Conservation (phyloP, 2,888 invertebrate genomes). For the Aspidapion aeneum region DNA sequence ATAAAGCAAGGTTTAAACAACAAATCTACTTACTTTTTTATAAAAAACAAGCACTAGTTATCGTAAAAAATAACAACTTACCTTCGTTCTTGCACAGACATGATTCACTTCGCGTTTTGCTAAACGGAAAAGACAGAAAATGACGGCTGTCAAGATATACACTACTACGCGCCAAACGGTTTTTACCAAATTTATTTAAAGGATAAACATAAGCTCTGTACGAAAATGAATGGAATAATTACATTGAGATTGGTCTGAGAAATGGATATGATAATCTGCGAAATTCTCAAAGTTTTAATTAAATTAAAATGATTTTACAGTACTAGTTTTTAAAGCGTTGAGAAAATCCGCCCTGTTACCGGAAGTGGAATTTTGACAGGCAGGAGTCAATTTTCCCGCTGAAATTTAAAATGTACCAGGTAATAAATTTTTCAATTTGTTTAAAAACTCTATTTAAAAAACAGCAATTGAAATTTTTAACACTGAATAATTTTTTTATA, state of each 20-base stretch:
- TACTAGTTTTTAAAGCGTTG: not conserved
- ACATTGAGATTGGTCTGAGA: no score
- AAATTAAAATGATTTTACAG: no score
- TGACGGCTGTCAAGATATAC: conserved; percentile 9
- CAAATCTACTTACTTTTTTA: conserved; percentile 23
- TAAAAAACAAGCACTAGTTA: conserved; percentile 23
- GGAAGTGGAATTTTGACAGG: not conserved
- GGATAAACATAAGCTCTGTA: no score
- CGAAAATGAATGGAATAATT: no score
- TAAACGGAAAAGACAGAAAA: conserved; percentile 61
- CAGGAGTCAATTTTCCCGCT: not conserved
- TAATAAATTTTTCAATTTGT: not conserved
- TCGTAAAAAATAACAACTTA: conserved; percentile 55
- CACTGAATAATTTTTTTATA: no score
- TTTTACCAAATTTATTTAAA: no score
- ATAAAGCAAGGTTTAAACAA: conserved; percentile 13
- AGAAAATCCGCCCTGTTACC: not conserved
- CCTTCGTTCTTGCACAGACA: conserved; percentile 80
- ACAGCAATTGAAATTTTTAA: no score
- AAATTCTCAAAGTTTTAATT: no score
- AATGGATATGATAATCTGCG: no score
- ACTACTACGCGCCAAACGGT: conserved; percentile 21
- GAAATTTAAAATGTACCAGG: not conserved
- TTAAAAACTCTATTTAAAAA: not conserved
- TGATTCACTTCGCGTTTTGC: conserved; percentile 73